Evolutionary conservation across 2,888 invertebrate species (phyloP), one percentile per base, ranked within the genome.

Genomic region (Loripinus fragilis): DNA sequence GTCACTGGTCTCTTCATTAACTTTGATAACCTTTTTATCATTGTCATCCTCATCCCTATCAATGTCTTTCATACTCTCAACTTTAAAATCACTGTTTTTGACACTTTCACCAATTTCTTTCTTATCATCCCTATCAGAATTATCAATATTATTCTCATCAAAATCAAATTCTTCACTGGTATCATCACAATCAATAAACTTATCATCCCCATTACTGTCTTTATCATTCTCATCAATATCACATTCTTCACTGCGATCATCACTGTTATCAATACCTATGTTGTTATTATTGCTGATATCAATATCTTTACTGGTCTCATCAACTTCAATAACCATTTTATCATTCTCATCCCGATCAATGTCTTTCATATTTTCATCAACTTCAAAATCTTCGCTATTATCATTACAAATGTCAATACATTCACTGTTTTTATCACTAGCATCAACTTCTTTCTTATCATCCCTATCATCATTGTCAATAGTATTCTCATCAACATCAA

Each of bases 181-280:
- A 50, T 15, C 23, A 71, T 20, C 55, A 55, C 55, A n/a, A 35
- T 25, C 55, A 30, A 67, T 67, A 41, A 64, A 42, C 38, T 76
- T 70, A 23, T 38, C 38, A 5, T 30, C 35, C 15, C 20, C 23
- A 17, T 72, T 45, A 64, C 60, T 20, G 2, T 69, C 30, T 28
- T 45, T 25, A 12, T 69, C 41, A 38, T 5, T 23, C 38, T 38
- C 38, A 17, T 48, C 48, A 48, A 17, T 17, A 45, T 50, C 45
- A 45, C 48, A 48, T 48, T 48, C 33, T 2, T 48, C 28, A 23
- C 7, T 38, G 5, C n/a, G 20, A 50, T 38, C 33, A 38, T 65
- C 35, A 41, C 20, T 20, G 30, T 45, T 28, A 25, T 48, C 48
- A 48, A 30, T 50, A 42, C 25, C 50, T 12, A 7, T 33, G n/a